These are phyloP conservation scores for Uropsilus gracilis DNA, from an alignment of 2,113 vertebrate species.

Conservation along the genomic window DNA sequence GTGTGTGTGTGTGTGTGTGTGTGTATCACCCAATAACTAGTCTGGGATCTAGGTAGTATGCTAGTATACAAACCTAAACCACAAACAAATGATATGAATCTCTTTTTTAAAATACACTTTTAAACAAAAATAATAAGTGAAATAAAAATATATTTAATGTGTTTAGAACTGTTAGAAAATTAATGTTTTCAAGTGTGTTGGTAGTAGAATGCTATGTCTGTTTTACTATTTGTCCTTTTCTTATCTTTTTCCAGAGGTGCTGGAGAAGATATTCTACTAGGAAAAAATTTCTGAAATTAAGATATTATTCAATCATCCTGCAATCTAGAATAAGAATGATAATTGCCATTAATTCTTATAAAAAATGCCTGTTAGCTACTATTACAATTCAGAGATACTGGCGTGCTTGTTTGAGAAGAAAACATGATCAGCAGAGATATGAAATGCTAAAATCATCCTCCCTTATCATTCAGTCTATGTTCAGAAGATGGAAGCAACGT, in stretches of 20 bases:
- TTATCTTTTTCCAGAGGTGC: slow-evolving; percentile 82
- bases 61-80: neutral
- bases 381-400: slow-evolving; percentile 87
- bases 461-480: slow-evolving; percentile 87
- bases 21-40: too few relatives aligned
- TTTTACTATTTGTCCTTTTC: slow-evolving; percentile 38
- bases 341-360: slow-evolving; percentile 84
- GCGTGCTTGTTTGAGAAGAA: slow-evolving; percentile 81
- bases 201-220: neutral
- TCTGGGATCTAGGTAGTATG: too few relatives aligned
- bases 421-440: slow-evolving; percentile 81
- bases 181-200: neutral
- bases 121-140: neutral
- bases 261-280: slow-evolving; percentile 89
- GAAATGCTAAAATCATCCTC: slow-evolving; percentile 80
- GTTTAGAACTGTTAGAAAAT: neutral
- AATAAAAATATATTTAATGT: neutral
- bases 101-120: neutral
- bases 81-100: neutral
- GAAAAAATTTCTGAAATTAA: slow-evolving; percentile 86
- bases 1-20: too few relatives aligned
- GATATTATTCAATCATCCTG: slow-evolving; percentile 83
- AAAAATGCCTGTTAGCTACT: slow-evolving; percentile 82
- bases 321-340: slow-evolving; percentile 91
- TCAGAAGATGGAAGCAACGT: slow-evolving; percentile 87